Conservation (phyloP, 2,797 vertebrate species). For the Caiman crocodilus region DNA sequence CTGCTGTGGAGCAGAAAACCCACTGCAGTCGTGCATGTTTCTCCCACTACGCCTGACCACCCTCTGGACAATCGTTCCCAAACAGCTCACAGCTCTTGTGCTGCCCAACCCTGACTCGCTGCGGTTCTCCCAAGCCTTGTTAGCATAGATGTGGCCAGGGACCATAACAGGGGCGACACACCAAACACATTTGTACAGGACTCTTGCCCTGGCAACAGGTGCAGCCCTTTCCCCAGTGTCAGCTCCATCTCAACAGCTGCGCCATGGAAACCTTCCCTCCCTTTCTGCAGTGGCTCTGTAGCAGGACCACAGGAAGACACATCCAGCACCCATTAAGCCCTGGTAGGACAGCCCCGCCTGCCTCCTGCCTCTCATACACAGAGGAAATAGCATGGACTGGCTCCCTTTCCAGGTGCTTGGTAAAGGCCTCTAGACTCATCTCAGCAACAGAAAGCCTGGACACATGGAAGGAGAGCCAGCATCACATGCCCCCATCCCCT, state of each 20-base stretch:
- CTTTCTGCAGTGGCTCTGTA: background rate
- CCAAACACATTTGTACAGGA: too few relatives aligned
- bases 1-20: background rate
- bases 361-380: background rate
- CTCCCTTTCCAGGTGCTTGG: background rate
- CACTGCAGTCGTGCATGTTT: too few relatives aligned
- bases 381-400: background rate
- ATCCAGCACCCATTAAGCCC: too few relatives aligned
- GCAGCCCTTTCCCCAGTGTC: background rate
- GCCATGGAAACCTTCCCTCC: background rate
- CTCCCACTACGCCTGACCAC: background rate
- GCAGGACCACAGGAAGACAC: background rate
- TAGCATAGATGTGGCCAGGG: background rate
- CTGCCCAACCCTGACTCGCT: background rate
- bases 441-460: background rate
- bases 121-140: background rate
- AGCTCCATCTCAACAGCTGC: background rate
- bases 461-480: background rate
- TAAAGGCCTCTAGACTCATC: background rate
- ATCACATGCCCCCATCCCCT: background rate
- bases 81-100: accelerated
- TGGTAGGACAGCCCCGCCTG: background rate
- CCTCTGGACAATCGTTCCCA: background rate
- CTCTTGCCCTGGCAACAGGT: background rate
- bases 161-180: background rate